Evolutionary conservation across 2,888 invertebrate genomes (phyloP).

Genomic region (Pristionchus fissidentatus): DNA sequence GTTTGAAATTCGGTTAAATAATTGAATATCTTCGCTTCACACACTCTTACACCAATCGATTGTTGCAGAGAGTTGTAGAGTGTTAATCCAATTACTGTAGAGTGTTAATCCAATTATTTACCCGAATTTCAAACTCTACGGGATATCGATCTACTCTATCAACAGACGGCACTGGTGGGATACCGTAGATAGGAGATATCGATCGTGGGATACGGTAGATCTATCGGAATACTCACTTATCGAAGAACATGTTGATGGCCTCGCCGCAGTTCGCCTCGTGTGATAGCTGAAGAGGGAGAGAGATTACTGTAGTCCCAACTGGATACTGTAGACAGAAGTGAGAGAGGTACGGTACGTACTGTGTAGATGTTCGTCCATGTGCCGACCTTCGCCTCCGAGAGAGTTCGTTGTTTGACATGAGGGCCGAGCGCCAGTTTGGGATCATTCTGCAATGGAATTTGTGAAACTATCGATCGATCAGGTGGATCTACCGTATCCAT

Average conservation of each 20-base stretch:
- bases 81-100: too few relatives aligned
- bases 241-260: constrained; percentile 62
- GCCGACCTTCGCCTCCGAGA: constrained; percentile 67
- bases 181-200: too few relatives aligned
- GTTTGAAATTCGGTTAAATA: too few relatives aligned
- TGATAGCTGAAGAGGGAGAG: constrained; percentile 12
- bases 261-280: constrained; percentile 54
- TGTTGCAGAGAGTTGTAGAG: too few relatives aligned
- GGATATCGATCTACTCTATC: too few relatives aligned
- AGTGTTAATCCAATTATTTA: too few relatives aligned
- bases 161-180: too few relatives aligned
- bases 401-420: constrained; percentile 64
- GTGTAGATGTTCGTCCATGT: constrained; percentile 67
- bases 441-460: constrained; percentile 59
- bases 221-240: constrained; percentile 51
- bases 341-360: constrained; percentile 52
- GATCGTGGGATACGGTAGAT: constrained; percentile 9
- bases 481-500: too few relatives aligned
- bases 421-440: constrained; percentile 66
- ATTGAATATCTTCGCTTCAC: too few relatives aligned
- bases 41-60: too few relatives aligned
- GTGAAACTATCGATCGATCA: not conserved
- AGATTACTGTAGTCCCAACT: not conserved
- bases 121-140: too few relatives aligned
- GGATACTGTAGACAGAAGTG: not conserved